Conservation (phyloP, 2,797 vertebrate genomes). For the Erethizon dorsatum region DNA sequence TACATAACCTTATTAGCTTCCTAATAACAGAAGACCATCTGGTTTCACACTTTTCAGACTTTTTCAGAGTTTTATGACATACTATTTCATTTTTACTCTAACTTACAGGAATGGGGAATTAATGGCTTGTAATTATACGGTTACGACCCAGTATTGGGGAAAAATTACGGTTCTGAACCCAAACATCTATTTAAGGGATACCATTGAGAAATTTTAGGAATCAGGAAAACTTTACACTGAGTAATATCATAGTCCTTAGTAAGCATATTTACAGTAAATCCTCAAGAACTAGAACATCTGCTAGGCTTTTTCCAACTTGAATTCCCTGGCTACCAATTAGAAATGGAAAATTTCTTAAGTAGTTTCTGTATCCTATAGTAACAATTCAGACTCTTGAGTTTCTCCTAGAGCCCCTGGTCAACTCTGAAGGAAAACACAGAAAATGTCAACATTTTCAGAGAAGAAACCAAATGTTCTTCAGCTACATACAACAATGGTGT, state of each 20-base stretch:
- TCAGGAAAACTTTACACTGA: constrained; percentile 30
- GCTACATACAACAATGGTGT: constrained; percentile 38
- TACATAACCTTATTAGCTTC: neutral
- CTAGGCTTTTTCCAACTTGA: constrained; percentile 48
- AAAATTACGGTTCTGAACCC: constrained; percentile 23
- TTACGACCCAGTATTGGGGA: neutral
- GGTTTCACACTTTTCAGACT: neutral
- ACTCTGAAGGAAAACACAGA: neutral
- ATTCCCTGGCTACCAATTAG: constrained; percentile 1
- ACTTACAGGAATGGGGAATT: neutral
- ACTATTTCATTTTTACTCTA: constrained; percentile 32
- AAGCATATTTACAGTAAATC: constrained; percentile 15
- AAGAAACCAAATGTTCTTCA: neutral
- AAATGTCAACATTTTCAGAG: neutral
- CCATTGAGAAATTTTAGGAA: constrained; percentile 5
- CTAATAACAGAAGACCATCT: neutral
- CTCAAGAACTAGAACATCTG: constrained; percentile 36
- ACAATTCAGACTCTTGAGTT: neutral
- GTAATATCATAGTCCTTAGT: constrained; percentile 1
- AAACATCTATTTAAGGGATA: neutral
- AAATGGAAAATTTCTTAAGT: constrained; percentile 38
- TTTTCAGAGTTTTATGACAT: neutral
- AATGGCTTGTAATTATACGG: neutral
- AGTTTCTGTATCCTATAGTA: neutral
- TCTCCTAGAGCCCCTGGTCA: neutral